A percentile compares a stretch with the other conserved stretches of the same genome.
Conservation (phyloP, 2,113 vertebrate species). For the Esox niger region DNA sequence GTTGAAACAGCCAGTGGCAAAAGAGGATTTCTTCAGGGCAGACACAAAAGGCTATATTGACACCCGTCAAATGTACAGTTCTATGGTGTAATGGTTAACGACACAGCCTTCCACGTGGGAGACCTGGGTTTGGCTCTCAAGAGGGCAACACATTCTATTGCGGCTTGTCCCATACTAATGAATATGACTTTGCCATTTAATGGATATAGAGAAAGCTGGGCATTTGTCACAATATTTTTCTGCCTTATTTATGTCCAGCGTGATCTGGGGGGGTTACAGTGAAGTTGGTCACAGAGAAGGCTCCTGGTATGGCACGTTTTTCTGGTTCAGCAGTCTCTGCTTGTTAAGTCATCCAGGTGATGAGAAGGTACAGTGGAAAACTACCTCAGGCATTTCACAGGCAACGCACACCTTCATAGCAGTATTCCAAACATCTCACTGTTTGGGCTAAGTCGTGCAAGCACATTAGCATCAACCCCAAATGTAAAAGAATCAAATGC, state of each 20-base stretch:
- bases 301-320: background rate
- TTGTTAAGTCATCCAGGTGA: background rate
- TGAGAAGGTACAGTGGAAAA: background rate
- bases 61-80: too few species aligned
- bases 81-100: too few species aligned
- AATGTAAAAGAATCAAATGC: too few species aligned
- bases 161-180: constrained; percentile 14
- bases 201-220: background rate
- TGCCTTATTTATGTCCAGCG: background rate
- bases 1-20: too few species aligned
- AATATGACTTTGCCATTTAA: constrained; percentile 30
- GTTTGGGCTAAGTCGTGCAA: too few species aligned
- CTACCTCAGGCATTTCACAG: background rate
- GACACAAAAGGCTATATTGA: too few species aligned
- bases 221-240: background rate
- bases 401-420: background rate
- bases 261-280: background rate
- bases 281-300: constrained; percentile 8
- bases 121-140: too few species aligned
- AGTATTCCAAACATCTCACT: too few species aligned
- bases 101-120: too few species aligned
- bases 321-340: constrained; percentile 4
- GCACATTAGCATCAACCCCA: too few species aligned
- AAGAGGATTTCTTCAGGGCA: too few species aligned
- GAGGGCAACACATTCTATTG: too few species aligned